A percentile compares a stretch with the other conserved stretches of the same genome.
These are phyloP conservation scores for Drosophila melanica DNA, from an alignment of 1,140 invertebrate genomes.

Conservation along the genomic window DNA sequence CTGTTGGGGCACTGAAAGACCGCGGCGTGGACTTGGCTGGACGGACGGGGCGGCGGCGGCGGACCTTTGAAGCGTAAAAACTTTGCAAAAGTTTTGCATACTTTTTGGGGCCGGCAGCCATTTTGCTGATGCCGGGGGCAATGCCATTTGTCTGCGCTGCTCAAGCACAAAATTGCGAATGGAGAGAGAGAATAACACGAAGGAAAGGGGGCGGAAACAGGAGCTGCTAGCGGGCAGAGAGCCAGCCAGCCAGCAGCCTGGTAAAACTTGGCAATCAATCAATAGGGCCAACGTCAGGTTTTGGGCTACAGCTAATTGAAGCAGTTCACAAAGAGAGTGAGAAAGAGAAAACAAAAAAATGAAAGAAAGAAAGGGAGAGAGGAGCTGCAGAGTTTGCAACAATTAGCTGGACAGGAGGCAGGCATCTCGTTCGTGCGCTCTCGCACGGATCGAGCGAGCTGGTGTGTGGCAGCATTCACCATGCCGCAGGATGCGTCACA, in stretches of 20 bases:
- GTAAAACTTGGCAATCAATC: constrained; percentile 75
- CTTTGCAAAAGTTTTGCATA: constrained; percentile 76
- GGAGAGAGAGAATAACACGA: neutral
- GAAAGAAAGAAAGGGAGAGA: neutral
- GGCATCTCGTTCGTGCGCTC: neutral
- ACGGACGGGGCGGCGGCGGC: constrained; percentile 32
- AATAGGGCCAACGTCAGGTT: constrained; percentile 51
- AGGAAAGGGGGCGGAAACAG: neutral
- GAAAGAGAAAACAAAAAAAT: neutral
- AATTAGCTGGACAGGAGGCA: constrained; percentile 35
- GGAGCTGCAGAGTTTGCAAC: constrained; percentile 3
- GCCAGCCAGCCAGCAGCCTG: constrained; percentile 9
- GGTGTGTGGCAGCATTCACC: neutral
- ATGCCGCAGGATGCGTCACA: constrained; percentile 1
- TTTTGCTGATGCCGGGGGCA: constrained; percentile 27
- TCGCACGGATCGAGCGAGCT: too few relatives aligned
- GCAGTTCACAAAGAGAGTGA: constrained; percentile 26
- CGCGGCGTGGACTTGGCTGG: constrained; percentile 5
- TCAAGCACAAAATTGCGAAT: constrained; percentile 54
- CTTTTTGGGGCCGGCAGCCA: constrained; percentile 54
- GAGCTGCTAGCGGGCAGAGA: too few relatives aligned
- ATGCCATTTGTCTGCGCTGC: constrained; percentile 51
- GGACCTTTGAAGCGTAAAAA: constrained; percentile 59
- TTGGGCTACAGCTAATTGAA: constrained; percentile 61
- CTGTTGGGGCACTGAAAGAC: constrained; percentile 19